These are phyloP conservation scores for Apotomis turbidana DNA, from an alignment of 2,888 invertebrate species.

Conservation along the genomic window DNA sequence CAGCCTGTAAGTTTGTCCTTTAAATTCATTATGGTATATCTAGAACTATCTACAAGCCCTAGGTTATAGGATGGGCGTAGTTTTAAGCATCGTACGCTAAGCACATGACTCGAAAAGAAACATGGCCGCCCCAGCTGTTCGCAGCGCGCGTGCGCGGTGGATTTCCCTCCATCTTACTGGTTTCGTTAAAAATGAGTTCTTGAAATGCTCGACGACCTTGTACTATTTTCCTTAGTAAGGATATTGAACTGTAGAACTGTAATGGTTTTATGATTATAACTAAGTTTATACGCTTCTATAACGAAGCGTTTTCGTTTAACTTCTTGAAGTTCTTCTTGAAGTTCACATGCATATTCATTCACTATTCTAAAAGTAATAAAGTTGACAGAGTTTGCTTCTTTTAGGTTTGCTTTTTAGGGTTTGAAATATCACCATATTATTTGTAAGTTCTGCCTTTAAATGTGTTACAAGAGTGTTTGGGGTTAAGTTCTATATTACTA, in stretches of 20 bases:
- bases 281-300: neutral
- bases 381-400: too few species aligned
- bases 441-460: too few species aligned
- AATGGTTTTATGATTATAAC: neutral
- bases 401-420: too few species aligned
- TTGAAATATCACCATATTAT: too few species aligned
- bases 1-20: neutral
- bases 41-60: slow-evolving; percentile 13
- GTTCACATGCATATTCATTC: too few species aligned
- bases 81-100: slow-evolving; percentile 38
- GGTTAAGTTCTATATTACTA: too few species aligned
- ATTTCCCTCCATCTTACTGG: slow-evolving; percentile 77
- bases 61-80: slow-evolving; percentile 38
- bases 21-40: neutral
- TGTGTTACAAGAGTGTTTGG: too few species aligned
- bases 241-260: slow-evolving; percentile 21
- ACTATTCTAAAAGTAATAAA: too few species aligned
- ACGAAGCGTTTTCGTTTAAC: too few species aligned
- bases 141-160: slow-evolving; percentile 66
- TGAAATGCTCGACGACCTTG: slow-evolving; percentile 34
- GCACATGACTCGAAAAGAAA: slow-evolving; percentile 59
- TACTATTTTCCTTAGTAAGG: slow-evolving; percentile 30
- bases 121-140: slow-evolving; percentile 78
- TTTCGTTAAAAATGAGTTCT: slow-evolving; percentile 44
- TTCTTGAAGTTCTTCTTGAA: too few species aligned